Percentiles rank a stretch among this genome's conserved stretches.
Evolutionary conservation across 2,888 invertebrate genomes (phyloP).

Genomic region (Oegoconia quadripuncta): DNA sequence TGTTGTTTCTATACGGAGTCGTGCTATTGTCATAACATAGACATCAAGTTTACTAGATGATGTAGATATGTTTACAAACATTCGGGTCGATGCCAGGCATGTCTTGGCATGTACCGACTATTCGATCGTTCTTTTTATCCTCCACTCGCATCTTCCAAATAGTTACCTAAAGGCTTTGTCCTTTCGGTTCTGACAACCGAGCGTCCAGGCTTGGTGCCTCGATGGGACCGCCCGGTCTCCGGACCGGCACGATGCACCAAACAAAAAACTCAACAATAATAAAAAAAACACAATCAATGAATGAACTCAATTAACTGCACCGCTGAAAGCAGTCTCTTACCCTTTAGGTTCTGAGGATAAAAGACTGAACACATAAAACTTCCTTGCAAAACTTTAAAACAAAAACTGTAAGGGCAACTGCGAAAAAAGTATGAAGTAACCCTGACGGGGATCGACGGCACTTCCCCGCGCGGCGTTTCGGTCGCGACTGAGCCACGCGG

Average conservation of each 20-base stretch:
- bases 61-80: slow-evolving; percentile 13
- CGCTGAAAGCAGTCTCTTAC: slow-evolving; percentile 57
- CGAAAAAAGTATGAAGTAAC: slow-evolving; percentile 76
- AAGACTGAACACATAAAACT: slow-evolving; percentile 67
- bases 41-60: slow-evolving; percentile 5
- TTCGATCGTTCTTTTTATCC: slow-evolving; percentile 4
- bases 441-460: slow-evolving; percentile 63
- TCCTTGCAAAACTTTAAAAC: slow-evolving; percentile 71
- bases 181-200: slow-evolving; percentile 59
- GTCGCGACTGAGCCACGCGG: slow-evolving; percentile 76
- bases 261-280: slow-evolving; percentile 78
- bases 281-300: slow-evolving; percentile 74
- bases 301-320: slow-evolving; percentile 69
- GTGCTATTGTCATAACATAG: slow-evolving; percentile 2
- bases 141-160: slow-evolving; percentile 35
- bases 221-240: slow-evolving; percentile 66
- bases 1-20: neutral
- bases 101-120: slow-evolving; percentile 6
- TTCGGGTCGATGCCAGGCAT: slow-evolving; percentile 14
- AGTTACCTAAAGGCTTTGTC: slow-evolving; percentile 77
- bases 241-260: slow-evolving; percentile 76
- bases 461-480: slow-evolving; percentile 69
- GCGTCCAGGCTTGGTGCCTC: slow-evolving; percentile 69
- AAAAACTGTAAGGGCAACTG: slow-evolving; percentile 71
- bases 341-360: slow-evolving; percentile 56